Base-by-base conservation (phyloP, 2,888 invertebrate genomes). In the Thalpophila matura region DNA sequence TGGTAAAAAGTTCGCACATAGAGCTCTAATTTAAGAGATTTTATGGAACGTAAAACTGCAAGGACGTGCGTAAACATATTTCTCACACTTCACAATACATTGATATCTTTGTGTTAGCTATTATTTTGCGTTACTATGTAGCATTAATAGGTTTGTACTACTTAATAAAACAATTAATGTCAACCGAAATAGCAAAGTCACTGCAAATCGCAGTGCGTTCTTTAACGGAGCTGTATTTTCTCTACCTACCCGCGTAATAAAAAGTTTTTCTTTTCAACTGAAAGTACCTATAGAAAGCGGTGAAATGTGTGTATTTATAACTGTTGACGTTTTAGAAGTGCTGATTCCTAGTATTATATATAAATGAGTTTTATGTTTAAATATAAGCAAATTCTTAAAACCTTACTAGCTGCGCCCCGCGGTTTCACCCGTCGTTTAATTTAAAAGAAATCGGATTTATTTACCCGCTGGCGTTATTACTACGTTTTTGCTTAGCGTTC, bases 71-170 rank as follows among this genome's bases (percentile, higher is more conserved):
- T 61, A 26, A 50, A 65, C 38, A 68, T 50, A 50, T 65, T 70
- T 65, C 62, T 70, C 49, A 70, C 70, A 50, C 62, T 61, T 46
- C 38, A n/a, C 35, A 20, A 16, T 42, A 64, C 61, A 69, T 46
- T 69, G 33, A 60, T 60, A 69, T 69, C 40, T 18, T 24, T 35
- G 61, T 60, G 40, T 38, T 22, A 27, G 60, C 12, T 9, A 33
- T 10, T 50, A 69, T 49, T 42, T 33, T 16, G 14, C 27, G 27
- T 51, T 71, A 66, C 71, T 53, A 35, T 66, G 71, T 66, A 70
- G 10, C 16, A n/a, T 50, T 50, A 42, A 49, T 60, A 49, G 33
- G 14, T 49, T 50, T 50, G 70, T 45, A 50, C 43, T 61, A 65
- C 33, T 24, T 67, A 46, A 38, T 46, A 67, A 46, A 63, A 46